A percentile compares a stretch with the other conserved stretches of the same genome.
Conservation (phyloP, 2,797 vertebrate species). For the Pristis pectinata region DNA sequence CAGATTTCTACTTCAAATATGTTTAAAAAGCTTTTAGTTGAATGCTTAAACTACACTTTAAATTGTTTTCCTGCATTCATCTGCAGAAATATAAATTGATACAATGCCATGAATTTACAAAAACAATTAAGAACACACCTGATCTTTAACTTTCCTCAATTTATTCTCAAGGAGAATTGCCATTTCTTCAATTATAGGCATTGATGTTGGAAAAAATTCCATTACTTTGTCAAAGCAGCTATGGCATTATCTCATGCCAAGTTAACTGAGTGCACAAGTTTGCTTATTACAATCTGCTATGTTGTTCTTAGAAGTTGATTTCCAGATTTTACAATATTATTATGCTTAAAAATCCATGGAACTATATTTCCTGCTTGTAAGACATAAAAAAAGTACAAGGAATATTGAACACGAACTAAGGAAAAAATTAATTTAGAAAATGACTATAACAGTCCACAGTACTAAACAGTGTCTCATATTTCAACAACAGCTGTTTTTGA, state of each 20-base stretch:
- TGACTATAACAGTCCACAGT: background rate
- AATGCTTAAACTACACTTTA: background rate
- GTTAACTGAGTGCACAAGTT: background rate
- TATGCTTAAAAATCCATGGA: background rate
- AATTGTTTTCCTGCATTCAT: background rate
- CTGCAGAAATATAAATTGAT: background rate
- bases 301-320: background rate
- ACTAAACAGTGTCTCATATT: background rate
- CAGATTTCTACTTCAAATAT: too few relatives aligned
- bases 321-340: background rate
- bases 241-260: background rate
- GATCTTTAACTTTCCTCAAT: background rate
- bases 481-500: background rate
- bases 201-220: background rate
- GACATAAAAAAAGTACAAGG: background rate
- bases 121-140: background rate
- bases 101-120: background rate
- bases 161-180: background rate
- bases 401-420: background rate
- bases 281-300: background rate
- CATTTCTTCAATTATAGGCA: too few relatives aligned
- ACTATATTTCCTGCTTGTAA: background rate
- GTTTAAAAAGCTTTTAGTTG: too few relatives aligned
- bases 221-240: background rate
- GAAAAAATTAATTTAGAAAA: background rate